phyloP scores from a whole-genome alignment of 1,140 invertebrate genomes.

The Thrips palmi region DNA sequence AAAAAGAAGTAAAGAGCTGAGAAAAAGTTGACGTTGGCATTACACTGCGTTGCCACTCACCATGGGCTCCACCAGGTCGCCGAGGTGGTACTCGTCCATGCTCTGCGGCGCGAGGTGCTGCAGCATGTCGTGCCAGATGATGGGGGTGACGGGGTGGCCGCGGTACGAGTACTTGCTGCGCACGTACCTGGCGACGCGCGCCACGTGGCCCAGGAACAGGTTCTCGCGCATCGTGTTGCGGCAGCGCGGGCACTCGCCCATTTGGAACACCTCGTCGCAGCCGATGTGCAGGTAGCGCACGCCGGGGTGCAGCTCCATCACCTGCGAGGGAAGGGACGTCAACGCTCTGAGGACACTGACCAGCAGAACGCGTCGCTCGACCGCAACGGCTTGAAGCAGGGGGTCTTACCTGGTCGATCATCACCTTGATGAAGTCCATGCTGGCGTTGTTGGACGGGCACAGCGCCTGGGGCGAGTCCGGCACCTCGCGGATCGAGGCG shows the following conservation, averaged over 20 bases:
- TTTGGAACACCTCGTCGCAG: constrained; percentile 65
- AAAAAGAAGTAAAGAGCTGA: not conserved
- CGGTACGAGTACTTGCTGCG: constrained; percentile 37
- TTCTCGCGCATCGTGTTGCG: constrained; percentile 26
- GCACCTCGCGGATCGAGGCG: constrained; percentile 54
- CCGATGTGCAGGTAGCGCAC: constrained; percentile 60
- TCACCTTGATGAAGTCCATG: constrained; percentile 44
- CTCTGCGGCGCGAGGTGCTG: constrained; percentile 44
- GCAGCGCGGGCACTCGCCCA: constrained; percentile 63
- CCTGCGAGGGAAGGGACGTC: too few species aligned
- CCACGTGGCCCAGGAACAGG: constrained; percentile 54
- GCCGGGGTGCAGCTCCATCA: constrained; percentile 35
- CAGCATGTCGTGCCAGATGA: constrained; percentile 95
- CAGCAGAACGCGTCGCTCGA: not conserved
- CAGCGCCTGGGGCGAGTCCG: constrained; percentile 57
- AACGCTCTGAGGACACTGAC: not conserved
- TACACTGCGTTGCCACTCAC: constrained; percentile 25
- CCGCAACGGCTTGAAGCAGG: not conserved
- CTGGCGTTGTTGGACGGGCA: constrained; percentile 62
- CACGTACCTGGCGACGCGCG: constrained; percentile 39
- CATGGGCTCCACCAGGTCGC: constrained; percentile 63
- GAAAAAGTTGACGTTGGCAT: too few species aligned
- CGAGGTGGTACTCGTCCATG: constrained; percentile 48
- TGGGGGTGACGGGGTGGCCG: constrained; percentile 49
- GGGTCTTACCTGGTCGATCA: constrained; percentile 61